Evolutionary conservation across 2,797 vertebrate species (phyloP), one percentile per base, ranked within the genome.

Genomic region (Chaunax sp.): DNA sequence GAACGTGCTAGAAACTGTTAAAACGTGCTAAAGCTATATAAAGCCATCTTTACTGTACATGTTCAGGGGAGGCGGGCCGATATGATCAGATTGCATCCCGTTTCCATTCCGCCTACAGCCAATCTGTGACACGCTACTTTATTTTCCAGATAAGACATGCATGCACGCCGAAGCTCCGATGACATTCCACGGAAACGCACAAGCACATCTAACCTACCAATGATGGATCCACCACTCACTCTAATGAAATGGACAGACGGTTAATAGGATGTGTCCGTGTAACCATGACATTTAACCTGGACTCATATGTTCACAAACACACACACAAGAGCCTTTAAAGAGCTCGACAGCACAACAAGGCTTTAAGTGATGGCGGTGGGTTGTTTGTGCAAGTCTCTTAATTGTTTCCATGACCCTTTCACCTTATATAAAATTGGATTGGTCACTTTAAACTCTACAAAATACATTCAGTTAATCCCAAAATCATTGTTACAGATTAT

Each of bases 241-340:
- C 22, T 64, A 58, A 76, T 69, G 61, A 59, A 74, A 79, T 64
- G 55, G 72, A 64, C 47, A 43, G 12, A 23, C 28, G 22, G 61
- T 75, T 72, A 66, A 82, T 45, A 47, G 62, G 59, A 69, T 28
- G 25, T 30, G 26, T 59, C 54, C 26, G 8, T 50, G 69, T 50
- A 58, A 71, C 37, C 25, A 18, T 70, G 64, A 52, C 58, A 78
- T 83, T 70, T 64, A 68, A 37, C 70, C 69, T 59, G 25, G 26
- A 69, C 51, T 57, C 30, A 8, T 46, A 19, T 33, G 53, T 70
- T 76, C 35, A 45, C 44, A 63, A 58, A 20, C 52, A 49, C 33
- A n/a, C n/a, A n/a, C n/a, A 50, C n/a, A 12, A 11, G 33, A 45
- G 30, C 45, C 19, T 64, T 60, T 63, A 37, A 64, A 67, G 26